Base-by-base conservation (phyloP, 2,797 vertebrate species). In the Gadopsis bispinosus region DNA sequence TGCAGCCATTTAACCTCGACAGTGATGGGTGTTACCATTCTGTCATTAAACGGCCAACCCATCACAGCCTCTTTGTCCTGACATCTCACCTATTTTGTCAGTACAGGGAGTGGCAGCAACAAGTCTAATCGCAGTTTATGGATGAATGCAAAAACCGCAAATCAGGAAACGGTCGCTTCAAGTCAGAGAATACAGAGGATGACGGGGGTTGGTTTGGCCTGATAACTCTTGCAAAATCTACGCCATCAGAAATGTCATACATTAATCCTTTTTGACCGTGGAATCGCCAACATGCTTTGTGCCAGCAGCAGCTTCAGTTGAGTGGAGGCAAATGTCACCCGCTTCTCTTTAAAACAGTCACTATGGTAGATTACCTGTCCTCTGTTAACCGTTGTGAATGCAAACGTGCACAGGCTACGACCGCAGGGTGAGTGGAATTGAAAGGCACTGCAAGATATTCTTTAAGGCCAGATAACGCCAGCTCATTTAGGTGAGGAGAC, bases 261-360 rank as follows among this genome's bases (percentile, higher is more conserved):
- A 75, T 7, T 26, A 26, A 26, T 26, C 26, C 26, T 67, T 45
- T 55, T 9, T 66, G 41, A 73, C 37, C 37, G 73, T 58, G 47
- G 50, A 13, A 41, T 67, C 10, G 29, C 12, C 33, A 53, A 13
- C 13, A 5, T 7, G 61, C 53, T 69, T 73, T 74, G 39, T 67
- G 37, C 33, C 47, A 43, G 51, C 71, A 58, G 79, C 70, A 79
- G 76, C 77, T 73, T 79, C 58, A 65, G 71, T 35, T 73, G 65
- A 84, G 70, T 67, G 77, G 66, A 84, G 53, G 73, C 61, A 88
- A 91, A 91, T 82, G 81, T 65, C 77, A 81, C n/a, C 43, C 1
- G 67, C 68, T 77, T 69, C 43, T 37, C 68, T 50, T 76, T 64
- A 29, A 81, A 89, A 0, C 54, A 66, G 77, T 69, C 53, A 69